These are phyloP conservation scores for Dioctria linearis DNA, from an alignment of 2,888 invertebrate genomes.

Conservation along the genomic window DNA sequence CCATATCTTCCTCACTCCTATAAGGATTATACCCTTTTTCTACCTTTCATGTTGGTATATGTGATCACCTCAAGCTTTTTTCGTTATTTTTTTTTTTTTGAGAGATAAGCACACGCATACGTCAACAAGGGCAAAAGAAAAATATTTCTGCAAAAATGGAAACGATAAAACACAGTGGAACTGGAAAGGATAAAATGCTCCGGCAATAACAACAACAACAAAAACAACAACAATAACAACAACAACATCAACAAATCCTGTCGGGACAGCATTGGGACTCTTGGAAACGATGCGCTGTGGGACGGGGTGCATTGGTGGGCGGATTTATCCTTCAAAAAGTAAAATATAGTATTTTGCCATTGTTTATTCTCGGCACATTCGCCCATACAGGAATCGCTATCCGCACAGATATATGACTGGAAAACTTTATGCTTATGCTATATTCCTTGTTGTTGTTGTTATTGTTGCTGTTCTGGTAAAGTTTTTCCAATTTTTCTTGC, in stretches of 20 bases:
- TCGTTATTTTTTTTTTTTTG: neutral
- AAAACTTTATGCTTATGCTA: conserved; percentile 52
- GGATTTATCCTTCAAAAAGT: conserved; percentile 55
- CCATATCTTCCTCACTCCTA: neutral
- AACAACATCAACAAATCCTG: neutral
- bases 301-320: conserved; percentile 15
- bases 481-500: conserved; percentile 57
- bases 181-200: conserved; percentile 11
- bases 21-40: conserved; percentile 31
- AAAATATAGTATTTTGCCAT: conserved; percentile 56
- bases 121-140: conserved; percentile 41
- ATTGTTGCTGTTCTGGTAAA: conserved; percentile 36
- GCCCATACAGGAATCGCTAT: conserved; percentile 15
- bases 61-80: conserved; percentile 4
- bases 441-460: conserved; percentile 31
- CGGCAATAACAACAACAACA: neutral
- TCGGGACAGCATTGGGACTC: neutral
- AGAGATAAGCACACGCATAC: conserved; percentile 51
- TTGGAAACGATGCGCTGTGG: neutral
- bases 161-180: conserved; percentile 52
- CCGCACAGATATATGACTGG: conserved; percentile 48
- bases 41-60: conserved; percentile 19
- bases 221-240: no score
- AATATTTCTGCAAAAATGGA: conserved; percentile 52
- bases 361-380: conserved; percentile 54